A percentile compares a stretch with the other conserved stretches of the same genome.
Evolutionary conservation across 1,140 invertebrate genomes (phyloP).

Genomic region (Drosophila novamexicana): DNA sequence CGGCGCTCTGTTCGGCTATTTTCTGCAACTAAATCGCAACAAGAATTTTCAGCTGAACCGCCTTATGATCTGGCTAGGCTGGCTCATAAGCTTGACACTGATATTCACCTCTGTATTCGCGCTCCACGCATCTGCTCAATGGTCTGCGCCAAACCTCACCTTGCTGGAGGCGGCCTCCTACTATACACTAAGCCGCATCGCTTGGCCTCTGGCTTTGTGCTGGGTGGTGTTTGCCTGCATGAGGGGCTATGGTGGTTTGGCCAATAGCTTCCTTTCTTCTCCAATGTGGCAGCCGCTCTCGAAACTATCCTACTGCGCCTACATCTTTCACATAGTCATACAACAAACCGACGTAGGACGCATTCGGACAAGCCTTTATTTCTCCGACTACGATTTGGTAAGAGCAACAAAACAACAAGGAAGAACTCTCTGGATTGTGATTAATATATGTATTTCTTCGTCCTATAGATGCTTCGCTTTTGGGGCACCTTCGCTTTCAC

Average conservation of each 20-base stretch:
- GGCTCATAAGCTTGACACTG: slow-evolving; percentile 59
- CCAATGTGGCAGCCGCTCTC: slow-evolving; percentile 85
- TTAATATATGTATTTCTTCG: not conserved
- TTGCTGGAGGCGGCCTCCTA: slow-evolving; percentile 50
- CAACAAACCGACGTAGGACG: slow-evolving; percentile 33
- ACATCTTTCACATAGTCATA: slow-evolving; percentile 84
- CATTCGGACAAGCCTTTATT: slow-evolving; percentile 41
- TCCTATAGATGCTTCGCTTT: slow-evolving; percentile 53
- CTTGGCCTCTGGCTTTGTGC: slow-evolving; percentile 86
- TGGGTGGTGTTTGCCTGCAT: slow-evolving; percentile 89
- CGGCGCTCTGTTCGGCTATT: slow-evolving; percentile 65
- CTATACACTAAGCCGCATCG: slow-evolving; percentile 86
- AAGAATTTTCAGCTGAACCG: slow-evolving; percentile 29
- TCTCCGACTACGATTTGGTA: slow-evolving; percentile 62
- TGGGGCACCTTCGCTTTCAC: slow-evolving; percentile 62
- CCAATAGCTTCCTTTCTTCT: slow-evolving; percentile 85
- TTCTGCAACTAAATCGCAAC: slow-evolving; percentile 47
- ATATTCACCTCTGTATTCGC: slow-evolving; percentile 73
- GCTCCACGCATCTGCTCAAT: slow-evolving; percentile 62
- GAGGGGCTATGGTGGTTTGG: slow-evolving; percentile 87
- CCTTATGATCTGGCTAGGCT: slow-evolving; percentile 36
- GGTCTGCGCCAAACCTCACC: slow-evolving; percentile 81
- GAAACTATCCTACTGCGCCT: slow-evolving; percentile 85
- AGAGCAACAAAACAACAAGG: not conserved
- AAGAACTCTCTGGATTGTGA: too few species aligned